These are phyloP conservation scores for Ambastaia sidthimunki DNA, from an alignment of 2,797 vertebrate species.

Conservation along the genomic window DNA sequence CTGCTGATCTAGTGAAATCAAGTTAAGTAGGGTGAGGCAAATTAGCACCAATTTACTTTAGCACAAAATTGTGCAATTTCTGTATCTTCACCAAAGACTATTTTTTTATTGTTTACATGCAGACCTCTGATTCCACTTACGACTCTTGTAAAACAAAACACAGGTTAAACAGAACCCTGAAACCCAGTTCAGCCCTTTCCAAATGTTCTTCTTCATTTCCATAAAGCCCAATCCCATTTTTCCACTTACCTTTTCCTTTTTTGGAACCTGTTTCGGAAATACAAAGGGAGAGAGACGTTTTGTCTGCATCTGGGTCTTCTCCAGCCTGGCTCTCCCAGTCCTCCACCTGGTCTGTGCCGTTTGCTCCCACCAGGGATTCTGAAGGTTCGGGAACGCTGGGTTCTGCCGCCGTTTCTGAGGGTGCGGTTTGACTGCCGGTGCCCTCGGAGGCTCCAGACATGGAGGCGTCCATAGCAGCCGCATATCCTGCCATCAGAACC, in stretches of 20 bases:
- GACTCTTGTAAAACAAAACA: constrained; percentile 18
- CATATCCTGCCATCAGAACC: constrained; percentile 89
- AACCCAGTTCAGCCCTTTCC: background rate
- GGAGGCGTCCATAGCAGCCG: constrained; percentile 88
- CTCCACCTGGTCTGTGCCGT: constrained; percentile 61
- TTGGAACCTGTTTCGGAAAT: constrained; percentile 85
- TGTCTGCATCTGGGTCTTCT: constrained; percentile 80
- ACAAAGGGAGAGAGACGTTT: constrained; percentile 86
- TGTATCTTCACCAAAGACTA: background rate
- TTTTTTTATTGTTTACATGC: constrained; percentile 4
- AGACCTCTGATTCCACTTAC: constrained; percentile 19
- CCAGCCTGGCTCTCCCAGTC: constrained; percentile 80
- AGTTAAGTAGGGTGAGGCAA: background rate
- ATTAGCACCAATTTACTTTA: background rate
- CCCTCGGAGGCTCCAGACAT: constrained; percentile 71
- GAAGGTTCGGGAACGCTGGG: constrained; percentile 57
- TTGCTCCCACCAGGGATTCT: constrained; percentile 65
- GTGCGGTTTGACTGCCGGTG: constrained; percentile 32
- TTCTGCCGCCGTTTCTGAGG: constrained; percentile 11
- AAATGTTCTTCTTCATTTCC: background rate
- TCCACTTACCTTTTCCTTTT: constrained; percentile 86
- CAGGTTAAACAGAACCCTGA: constrained; percentile 2
- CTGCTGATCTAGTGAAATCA: background rate
- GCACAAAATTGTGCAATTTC: background rate
- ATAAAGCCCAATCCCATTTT: background rate